Evolutionary conservation across 1,140 invertebrate species (phyloP), one percentile per base, ranked within the genome.

Genomic region (Phymastichus coffea): DNA sequence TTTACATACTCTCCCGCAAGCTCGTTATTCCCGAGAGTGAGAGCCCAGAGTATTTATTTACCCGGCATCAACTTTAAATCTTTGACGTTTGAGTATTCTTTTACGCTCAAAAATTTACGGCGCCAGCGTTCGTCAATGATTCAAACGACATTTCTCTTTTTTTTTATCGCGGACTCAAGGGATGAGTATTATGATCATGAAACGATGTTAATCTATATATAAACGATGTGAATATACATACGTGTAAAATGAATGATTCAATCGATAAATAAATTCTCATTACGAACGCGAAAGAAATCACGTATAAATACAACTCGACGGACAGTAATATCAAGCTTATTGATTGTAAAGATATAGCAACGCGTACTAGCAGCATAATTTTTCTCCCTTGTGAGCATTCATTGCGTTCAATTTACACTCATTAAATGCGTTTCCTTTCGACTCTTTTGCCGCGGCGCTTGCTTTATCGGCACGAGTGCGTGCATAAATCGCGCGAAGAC

Each of bases 381-480:
- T n/a, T 20, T 12, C 14, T 22, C 20, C 14, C 10, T 14, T 4
- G 15, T 10, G 26, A 33, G 33, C 44, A 22, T 17, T 30, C 8
- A 38, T 55, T 44, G 40, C 51, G 43, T 54, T 55, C 58, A 61
- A 59, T 61, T 60, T 61, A 49, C 43, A 61, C 49, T 54, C 35
- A 48, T 49, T 61, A 61, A 61, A 61, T 49, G 54, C 44, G 28
- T 54, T 54, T 22, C 33, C 51, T 41, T 33, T 17, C 20, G 17
- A 20, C 12, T 33, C 12, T 33, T 33, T 33, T 7, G 6, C 6
- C 28, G 12, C 28, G 33, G 28, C 49, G n/a, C 19, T 26, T 41
- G 44, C 52, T 59, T 59, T 59, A 51, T 59, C 43, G 35, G n/a
- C 17, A 46, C 12, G 15, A 33, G 33, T 19, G 15, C 12, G 51